phyloP scores from a whole-genome alignment of 2,888 invertebrate genomes.

The Anthrax anthrax region DNA sequence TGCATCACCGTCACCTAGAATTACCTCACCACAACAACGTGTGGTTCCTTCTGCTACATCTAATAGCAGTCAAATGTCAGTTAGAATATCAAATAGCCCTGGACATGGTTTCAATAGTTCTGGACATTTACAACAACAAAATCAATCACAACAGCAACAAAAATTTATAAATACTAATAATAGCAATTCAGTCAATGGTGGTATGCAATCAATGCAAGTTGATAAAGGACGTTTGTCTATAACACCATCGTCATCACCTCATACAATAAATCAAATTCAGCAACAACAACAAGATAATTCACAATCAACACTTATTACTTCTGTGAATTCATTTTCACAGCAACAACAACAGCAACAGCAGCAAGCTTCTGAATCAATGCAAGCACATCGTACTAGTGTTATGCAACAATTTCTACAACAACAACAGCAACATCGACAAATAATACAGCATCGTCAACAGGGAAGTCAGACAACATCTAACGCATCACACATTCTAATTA shows the following conservation, averaged over 20 bases:
- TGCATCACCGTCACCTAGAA: conserved; percentile 36
- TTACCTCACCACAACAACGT: conserved; percentile 42
- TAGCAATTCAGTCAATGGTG: not conserved
- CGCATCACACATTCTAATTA: not conserved
- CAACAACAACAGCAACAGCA: no score
- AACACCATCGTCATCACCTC: not conserved
- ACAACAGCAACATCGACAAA: not conserved
- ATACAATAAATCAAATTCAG: not conserved
- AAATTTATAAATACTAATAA: conserved; percentile 20
- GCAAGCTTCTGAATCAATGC: not conserved
- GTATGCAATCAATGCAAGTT: not conserved
- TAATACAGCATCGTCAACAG: conserved; percentile 1
- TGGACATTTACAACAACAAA: not conserved
- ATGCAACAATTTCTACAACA: not conserved
- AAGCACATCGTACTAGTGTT: not conserved
- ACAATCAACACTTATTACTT: not conserved
- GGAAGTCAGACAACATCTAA: conserved; percentile 3
- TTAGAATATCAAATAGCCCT: conserved; percentile 40
- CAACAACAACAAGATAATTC: not conserved
- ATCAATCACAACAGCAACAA: not conserved
- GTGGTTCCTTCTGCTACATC: conserved; percentile 7
- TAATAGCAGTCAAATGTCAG: conserved; percentile 12
- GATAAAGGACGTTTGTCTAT: not conserved
- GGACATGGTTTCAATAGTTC: conserved; percentile 8
- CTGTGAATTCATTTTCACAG: not conserved